These are phyloP conservation scores for Gasteruption jaculator DNA, from an alignment of 2,888 invertebrate genomes.

Conservation along the genomic window DNA sequence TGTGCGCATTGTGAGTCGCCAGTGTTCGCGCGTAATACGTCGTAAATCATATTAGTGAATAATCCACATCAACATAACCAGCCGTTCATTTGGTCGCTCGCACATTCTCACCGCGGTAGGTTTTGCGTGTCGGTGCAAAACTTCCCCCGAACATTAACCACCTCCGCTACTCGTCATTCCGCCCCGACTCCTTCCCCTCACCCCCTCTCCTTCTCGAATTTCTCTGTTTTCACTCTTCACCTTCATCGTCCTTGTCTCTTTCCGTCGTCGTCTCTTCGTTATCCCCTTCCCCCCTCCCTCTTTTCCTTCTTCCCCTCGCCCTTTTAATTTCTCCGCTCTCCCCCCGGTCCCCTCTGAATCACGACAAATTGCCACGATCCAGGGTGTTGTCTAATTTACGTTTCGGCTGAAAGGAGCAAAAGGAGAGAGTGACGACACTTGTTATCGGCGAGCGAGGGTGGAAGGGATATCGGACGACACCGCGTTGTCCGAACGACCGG, in stretches of 20 bases:
- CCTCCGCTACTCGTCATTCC: not conserved
- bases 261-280: no score
- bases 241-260: not conserved
- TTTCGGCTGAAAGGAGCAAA: no score
- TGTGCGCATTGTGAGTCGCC: constrained; percentile 50
- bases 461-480: constrained; percentile 35
- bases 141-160: no score
- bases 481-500: constrained; percentile 47
- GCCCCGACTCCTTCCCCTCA: constrained; percentile 9
- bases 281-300: no score
- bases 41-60: constrained; percentile 53
- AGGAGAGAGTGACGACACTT: no score
- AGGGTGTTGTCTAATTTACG: no score
- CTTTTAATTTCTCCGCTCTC: no score
- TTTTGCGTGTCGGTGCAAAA: constrained; percentile 39
- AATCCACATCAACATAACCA: constrained; percentile 51
- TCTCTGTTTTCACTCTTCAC: not conserved
- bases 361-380: no score
- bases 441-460: constrained; percentile 14
- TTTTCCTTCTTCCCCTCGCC: no score
- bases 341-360: no score
- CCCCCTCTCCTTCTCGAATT: constrained; percentile 5
- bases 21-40: constrained; percentile 41
- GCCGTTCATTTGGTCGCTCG: constrained; percentile 30
- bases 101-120: no score